Base-by-base conservation (phyloP, 2,113 vertebrate species). In the Amphiprion ocellaris region DNA sequence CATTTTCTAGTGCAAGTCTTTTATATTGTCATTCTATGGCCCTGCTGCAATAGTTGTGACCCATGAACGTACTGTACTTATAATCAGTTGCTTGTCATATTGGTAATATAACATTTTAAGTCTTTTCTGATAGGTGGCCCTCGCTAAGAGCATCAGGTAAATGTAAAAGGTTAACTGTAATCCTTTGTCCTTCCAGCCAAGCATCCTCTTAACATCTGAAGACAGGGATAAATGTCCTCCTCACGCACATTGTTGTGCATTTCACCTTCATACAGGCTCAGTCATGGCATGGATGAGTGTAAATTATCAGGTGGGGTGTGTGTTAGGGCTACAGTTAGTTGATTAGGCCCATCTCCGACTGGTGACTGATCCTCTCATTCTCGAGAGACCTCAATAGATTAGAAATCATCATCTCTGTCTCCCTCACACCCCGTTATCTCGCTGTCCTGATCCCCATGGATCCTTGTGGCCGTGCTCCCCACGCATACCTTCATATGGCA, bases 321-420 rank as follows among this genome's bases (percentile, higher is more conserved):
- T 77, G 74, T 86, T 78, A 77, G 63, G 50, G 72, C 74, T 72
- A 76, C 30, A 39, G 79, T 84, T 79, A 76, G 84, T 77, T 82
- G 71, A 69, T 81, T 76, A 77, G 68, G 71, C 62, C 64, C 55
- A 78, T 83, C 61, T 86, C 44, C 56, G 81, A 60, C 78, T 81
- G 71, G 80, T 81, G 73, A 84, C 83, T 81, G 74, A 84, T 81
- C 78, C 70, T 60, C 59, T 85, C 77, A 68, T 82, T 83, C 77
- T 79, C 41, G 0, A 23, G 60, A 79, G 77, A 82, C 69, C 70
- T 71, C 41, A 19, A 66, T 73, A 81, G 68, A 88, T 89, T 92
- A 89, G 61, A 88, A 85, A 89, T 87, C 70, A 86, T 84, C 71
- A 81, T 82, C 30, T 76, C 50, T 28, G 62, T 85, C 82, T 74